Base-by-base conservation (phyloP, 2,797 vertebrate species). In the Naso thynnoides region DNA sequence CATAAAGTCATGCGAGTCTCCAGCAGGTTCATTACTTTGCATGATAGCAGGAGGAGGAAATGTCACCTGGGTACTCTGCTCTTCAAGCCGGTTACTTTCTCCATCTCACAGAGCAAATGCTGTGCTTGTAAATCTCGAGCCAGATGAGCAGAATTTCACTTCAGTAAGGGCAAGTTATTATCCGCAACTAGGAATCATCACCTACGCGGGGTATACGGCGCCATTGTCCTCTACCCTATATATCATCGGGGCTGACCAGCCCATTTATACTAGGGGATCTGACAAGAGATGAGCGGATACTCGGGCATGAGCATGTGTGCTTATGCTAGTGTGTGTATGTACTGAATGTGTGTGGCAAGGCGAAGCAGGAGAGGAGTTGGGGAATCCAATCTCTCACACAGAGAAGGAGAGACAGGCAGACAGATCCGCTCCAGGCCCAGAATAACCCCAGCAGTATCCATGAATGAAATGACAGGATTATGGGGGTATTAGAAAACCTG, bases 401-500 rank as follows among this genome's bases (percentile, higher is more conserved):
- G 92, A 92, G 85, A 82, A 92, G 91, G 80, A 75, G 81, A 91
- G 91, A 93, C 92, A 92, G 92, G 91, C 85, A 56, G 81, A 83
- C 71, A 92, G 92, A 93, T 91, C 88, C 24, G 86, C 91, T 86
- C 70, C 81, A 23, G 87, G 87, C 86, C 79, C 62, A 76, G 86
- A 88, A 90, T 90, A 92, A 91, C 91, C 89, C 84, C 36, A 59
- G 78, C 76, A 84, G 89, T 91, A 93, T 86, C 87, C 85, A 86
- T 91, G 91, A 93, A 94, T 94, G 92, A 94, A 95, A 94, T 93
- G 93, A 94, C 91, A 88, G 92, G 93, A 94, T 95, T 94, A 94
- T 88, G 86, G 86, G 79, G 88, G 90, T 88, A 93, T 94, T 91
- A 93, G 90, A 92, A 93, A 91, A 92, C 92, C 91, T 84, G 83